phyloP scores from a whole-genome alignment of 2,888 invertebrate genomes.

The Tetragonisca angustula region DNA sequence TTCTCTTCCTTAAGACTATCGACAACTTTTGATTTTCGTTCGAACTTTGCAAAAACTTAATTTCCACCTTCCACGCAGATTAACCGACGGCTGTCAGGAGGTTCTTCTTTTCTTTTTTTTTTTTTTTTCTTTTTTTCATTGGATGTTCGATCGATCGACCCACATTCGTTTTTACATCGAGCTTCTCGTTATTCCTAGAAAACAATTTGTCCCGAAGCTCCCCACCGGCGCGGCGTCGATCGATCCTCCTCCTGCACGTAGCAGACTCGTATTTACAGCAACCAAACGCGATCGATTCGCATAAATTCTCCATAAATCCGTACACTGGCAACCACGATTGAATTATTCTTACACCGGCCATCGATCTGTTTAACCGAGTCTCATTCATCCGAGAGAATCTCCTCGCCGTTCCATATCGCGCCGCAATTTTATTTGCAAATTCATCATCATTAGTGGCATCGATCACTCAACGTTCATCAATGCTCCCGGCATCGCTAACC shows the following conservation, averaged over 20 bases:
- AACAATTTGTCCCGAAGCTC: slow-evolving; percentile 28
- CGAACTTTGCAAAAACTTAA: slow-evolving; percentile 27
- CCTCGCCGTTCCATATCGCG: slow-evolving; percentile 2
- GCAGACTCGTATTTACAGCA: slow-evolving; percentile 5
- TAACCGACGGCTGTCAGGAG: slow-evolving; percentile 20
- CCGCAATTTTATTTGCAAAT: slow-evolving; percentile 29
- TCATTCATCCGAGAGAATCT: not conserved
- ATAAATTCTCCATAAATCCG: slow-evolving; percentile 47
- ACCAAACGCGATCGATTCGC: slow-evolving; percentile 25
- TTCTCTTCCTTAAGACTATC: not conserved
- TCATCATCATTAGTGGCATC: slow-evolving; percentile 1
- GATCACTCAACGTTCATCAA: slow-evolving; percentile 3
- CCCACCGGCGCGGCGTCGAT: not conserved
- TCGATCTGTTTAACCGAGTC: slow-evolving; percentile 38
- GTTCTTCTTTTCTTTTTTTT: not conserved
- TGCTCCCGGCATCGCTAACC: not conserved
- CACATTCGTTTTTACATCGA: slow-evolving; percentile 31
- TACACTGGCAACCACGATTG: slow-evolving; percentile 23
- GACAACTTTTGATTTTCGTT: slow-evolving; percentile 18
- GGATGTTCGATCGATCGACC: slow-evolving; percentile 29
- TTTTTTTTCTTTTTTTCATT: not conserved
- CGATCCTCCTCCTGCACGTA: slow-evolving; percentile 12
- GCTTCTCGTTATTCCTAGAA: slow-evolving; percentile 27
- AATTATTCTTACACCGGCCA: slow-evolving; percentile 42
- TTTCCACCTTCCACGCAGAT: slow-evolving; percentile 29